Base-by-base conservation (phyloP, 2,797 vertebrate genomes). In the Aselliscus stoliczkanus region DNA sequence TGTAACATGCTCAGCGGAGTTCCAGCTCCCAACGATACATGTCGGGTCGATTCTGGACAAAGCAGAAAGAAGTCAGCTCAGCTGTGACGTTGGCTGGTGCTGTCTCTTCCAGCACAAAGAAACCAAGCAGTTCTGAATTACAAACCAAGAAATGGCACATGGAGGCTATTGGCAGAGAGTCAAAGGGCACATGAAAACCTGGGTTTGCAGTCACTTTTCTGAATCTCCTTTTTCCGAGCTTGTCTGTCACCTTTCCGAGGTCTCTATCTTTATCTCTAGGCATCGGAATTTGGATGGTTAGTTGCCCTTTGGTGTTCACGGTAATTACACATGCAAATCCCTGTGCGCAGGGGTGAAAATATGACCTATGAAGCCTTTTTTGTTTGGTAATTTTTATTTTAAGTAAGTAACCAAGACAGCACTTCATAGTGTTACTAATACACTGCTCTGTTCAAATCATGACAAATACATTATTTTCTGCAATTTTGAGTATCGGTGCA, bases 371-470 rank as follows among this genome's bases (percentile, higher is more conserved):
- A 95, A 95, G 72, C 39, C 91, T 85, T 86, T 94, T 90, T 96
- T 77, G 79, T 90, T 95, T 92, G 84, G 31, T 92, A 96, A 77
- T 62, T 96, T 98, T 96, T 87, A 89, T 90, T 97, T 98, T 96
- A 93, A 96, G 90, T 73, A 92, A 98, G 50, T 96, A 97, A 95
- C 80, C 91, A 94, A 97, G 69, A 62, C 56, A 94, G 42, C 95
- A 92, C 93, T 98, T 96, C 93, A 88, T 50, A 85, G 69, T 21
- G 92, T 96, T 97, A 96, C 97, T 98, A 98, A 95, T 98, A 96
- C 25, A 23, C 88, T 97, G 89, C 25, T 67, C 39, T 77, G 2
- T n/a, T 52, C 96, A 93, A 52, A 58, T 94, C 94, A 88, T 67
- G 92, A 88, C 67, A 88, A 96, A 47, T 75, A 37, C 64, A 88